Base-by-base conservation (phyloP, 2,113 vertebrate genomes). In the Colistium nudipinnis region DNA sequence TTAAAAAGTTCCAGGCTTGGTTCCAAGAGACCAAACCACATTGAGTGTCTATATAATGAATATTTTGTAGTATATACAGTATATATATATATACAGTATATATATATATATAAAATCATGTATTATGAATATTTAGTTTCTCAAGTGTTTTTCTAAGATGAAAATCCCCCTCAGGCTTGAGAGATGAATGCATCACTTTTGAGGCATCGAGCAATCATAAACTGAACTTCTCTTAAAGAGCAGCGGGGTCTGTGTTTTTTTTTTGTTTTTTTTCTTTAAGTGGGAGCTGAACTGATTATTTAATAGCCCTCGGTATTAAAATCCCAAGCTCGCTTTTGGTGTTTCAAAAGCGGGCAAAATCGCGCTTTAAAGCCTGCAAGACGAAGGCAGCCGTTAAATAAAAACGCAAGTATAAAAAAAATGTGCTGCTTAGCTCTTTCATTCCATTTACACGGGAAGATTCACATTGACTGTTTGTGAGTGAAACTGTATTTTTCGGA, bases 241-340 rank as follows among this genome's bases (percentile, higher is more conserved):
- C n/a, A n/a, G n/a, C n/a, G n/a, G n/a, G n/a, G n/a, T n/a, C n/a
- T n/a, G n/a, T n/a, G n/a, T n/a, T n/a, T n/a, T n/a, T n/a, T n/a
- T n/a, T n/a, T n/a, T n/a, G n/a, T 9, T 17, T 48, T 3, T 2
- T 8, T 63, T 20, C n/a, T 60, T 52, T 57, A 13, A 25, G 4
- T 60, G 4, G 31, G 30, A 59, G 17, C 25, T 28, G 0, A 12
- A 10, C 13, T 51, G 28, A 11, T 45, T 17, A 14, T 47, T 7
- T 62, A 27, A 11, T 4, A 20, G 27, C 7, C 2, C 11, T 25
- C 25, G 13, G 19, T 28, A 17, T 39, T 20, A 44, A 49, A 49
- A 49, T n/a, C 51, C 62, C 7, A 16, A 44, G 51, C 11, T 53
- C 12, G 41, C 59, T 62, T 55, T 62, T 53, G 61, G 35, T 60